Evolutionary conservation across 2,113 vertebrate genomes (phyloP), one percentile per base, ranked within the genome.

Genomic region (Vanacampus margaritifer): DNA sequence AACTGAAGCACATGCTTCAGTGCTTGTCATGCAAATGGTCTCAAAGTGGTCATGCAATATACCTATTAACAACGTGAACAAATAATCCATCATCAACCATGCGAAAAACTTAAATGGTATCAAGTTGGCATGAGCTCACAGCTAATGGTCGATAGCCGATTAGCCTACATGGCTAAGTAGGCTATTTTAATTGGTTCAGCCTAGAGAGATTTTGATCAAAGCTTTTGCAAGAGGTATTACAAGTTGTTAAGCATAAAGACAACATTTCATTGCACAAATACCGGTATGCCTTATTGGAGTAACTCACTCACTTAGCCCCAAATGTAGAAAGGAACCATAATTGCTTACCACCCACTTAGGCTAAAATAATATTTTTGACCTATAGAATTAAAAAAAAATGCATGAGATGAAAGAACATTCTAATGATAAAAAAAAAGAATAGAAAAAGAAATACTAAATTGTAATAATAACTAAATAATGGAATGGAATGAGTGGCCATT

Each of bases 111-210:
- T 68, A 71, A 68, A 65, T 74, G 64, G 68, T 71, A 79, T 67
- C 74, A 36, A 65, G 28, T 67, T 73, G 23, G 39, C 32, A 61
- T 60, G 43, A 54, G 24, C 57, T 75, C 41, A 21, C 50, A 64
- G 63, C 28, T 82, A 51, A 79, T 73, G 75, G 61, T 32, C 67
- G 64, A 61, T 12, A 46, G 46, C 53, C 74, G 65, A 82, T 81
- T 72, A 79, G 75, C 43, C 66, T 56, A 46, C 12, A 35, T 35
- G 36, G 4, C 39, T 61, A 59, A 59, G 64, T 43, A 69, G 46
- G 37, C 57, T 67, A 67, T 67, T 23, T 65, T 48, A 63, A 75
- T 51, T 28, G 23, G 1, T 72, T 69, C 45, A 61, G 39, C 23
- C 32, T 71, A 13, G 36, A 46, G 58, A 61, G 46, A 48, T 64